These are phyloP conservation scores for Crocidura indochinensis DNA, from an alignment of 2,797 vertebrate genomes.

Conservation along the genomic window DNA sequence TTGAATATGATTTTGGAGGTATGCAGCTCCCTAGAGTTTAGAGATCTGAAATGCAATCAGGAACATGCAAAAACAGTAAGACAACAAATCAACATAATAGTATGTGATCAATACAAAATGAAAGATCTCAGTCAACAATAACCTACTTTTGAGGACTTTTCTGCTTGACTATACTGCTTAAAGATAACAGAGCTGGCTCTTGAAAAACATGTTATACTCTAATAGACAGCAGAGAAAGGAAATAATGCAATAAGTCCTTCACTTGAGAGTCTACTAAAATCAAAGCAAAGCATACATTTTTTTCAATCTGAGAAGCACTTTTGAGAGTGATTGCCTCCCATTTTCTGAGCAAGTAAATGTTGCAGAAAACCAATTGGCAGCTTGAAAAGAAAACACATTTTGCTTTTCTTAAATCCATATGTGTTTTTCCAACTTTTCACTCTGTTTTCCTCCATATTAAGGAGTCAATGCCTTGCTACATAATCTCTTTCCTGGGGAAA, in stretches of 20 bases:
- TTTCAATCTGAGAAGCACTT: neutral
- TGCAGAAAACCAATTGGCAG: slow-evolving; percentile 31
- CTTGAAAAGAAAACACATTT: slow-evolving; percentile 54
- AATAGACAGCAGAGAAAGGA: neutral
- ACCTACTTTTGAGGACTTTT: neutral
- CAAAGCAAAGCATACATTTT: slow-evolving; percentile 21
- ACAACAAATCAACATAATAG: neutral
- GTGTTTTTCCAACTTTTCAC: slow-evolving; percentile 47
- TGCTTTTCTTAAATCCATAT: slow-evolving; percentile 36
- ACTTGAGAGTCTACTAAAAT: slow-evolving; percentile 15
- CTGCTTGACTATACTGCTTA: neutral
- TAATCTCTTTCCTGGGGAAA: neutral
- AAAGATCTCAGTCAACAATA: neutral
- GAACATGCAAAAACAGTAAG: neutral
- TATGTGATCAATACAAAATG: neutral
- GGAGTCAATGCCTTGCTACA: slow-evolving; percentile 55
- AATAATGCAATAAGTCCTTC: neutral
- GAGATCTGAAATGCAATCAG: slow-evolving; percentile 35
- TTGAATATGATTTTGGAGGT: slow-evolving; percentile 2
- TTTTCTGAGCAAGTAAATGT: slow-evolving; percentile 28
- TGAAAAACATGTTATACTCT: neutral
- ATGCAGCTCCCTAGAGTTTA: neutral
- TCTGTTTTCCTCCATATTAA: slow-evolving; percentile 6
- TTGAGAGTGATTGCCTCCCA: slow-evolving; percentile 18
- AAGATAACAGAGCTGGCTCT: neutral